Percentiles rank a stretch among this genome's conserved stretches.
phyloP scores from a whole-genome alignment of 2,888 invertebrate genomes.

The Orthosia incerta region DNA sequence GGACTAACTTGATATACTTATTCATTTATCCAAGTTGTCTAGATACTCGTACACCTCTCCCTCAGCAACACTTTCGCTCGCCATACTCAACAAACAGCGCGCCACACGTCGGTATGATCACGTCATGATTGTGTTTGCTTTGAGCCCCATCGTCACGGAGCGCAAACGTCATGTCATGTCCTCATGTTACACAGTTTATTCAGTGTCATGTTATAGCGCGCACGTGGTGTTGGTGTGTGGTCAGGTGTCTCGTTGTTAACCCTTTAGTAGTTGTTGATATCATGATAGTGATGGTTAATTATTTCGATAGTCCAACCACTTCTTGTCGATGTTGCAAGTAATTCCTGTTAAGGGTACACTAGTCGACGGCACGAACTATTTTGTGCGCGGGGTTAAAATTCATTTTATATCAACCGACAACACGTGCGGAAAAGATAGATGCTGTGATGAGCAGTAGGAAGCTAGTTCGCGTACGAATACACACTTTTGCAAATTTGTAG shows the following conservation, averaged over 20 bases:
- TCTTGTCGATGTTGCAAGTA: too few relatives aligned
- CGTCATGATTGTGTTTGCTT: slow-evolving; percentile 19
- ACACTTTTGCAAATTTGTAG: too few relatives aligned
- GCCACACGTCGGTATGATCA: background rate
- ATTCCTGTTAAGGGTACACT: too few relatives aligned
- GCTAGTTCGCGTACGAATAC: too few relatives aligned
- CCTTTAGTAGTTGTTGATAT: background rate
- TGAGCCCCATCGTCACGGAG: background rate
- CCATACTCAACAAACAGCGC: background rate
- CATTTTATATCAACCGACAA: too few relatives aligned
- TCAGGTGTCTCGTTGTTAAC: slow-evolving; percentile 42
- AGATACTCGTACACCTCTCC: background rate
- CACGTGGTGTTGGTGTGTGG: slow-evolving; percentile 38
- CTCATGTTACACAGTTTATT: slow-evolving; percentile 37
- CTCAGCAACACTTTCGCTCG: background rate
- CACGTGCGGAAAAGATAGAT: too few relatives aligned
- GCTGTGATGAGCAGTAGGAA: too few relatives aligned
- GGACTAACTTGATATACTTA: background rate
- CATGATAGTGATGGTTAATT: too few relatives aligned
- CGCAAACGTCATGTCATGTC: slow-evolving; percentile 8
- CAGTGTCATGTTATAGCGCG: slow-evolving; percentile 10
- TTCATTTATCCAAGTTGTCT: background rate
- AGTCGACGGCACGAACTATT: too few relatives aligned
- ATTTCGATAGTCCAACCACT: background rate
- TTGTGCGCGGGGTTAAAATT: too few relatives aligned